Base-by-base conservation (phyloP, 2,888 invertebrate genomes). In the Volucella inflata region DNA sequence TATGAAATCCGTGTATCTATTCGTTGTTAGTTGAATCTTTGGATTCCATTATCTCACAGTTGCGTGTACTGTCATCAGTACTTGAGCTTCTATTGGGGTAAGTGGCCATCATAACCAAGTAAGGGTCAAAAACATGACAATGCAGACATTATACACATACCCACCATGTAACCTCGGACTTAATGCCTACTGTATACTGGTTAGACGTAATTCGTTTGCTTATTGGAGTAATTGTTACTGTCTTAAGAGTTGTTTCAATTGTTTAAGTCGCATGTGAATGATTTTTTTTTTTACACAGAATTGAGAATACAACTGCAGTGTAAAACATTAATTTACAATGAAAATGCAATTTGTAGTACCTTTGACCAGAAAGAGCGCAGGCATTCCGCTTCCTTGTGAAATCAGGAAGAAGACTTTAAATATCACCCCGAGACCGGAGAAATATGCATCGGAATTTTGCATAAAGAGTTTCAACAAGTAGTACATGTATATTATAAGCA, bases 61-160 rank as follows among this genome's bases (percentile, higher is more conserved):
- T 38, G 17, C 59, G 38, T 67, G 16, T 48, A 30, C 1, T 42
- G 6, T 64, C 10, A 21, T n/a, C 42, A 53, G 48, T 17, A 65
- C 21, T 78, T 30, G 6, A 30, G 46, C 79, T 50, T 79, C 48
- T 79, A 57, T 16, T 48, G 65, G 51, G 42, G 57, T 75, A 68
- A 84, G 53, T 80, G 75, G 51, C 84, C 84, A 84, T 80, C 65
- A 60, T 70, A 55, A 50, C 67, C 70, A 42, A 60, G 75, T 59
- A 75, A 67, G 84, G 84, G 84, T 84, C 84, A 84, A 64, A 64
- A 67, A 60, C 75, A 67, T 60, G 59, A 80, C 80, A 84, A 84
- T 84, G 70, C 70, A 70, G 21, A 75, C 65, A 67, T 84, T 84
- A 75, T 84, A 55, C 42, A 75, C 17, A 16, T 38, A 50, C 42